Percentiles rank a stretch among this genome's conserved stretches.
Conservation (phyloP, 2,797 vertebrate species). For the Ctenopoma multispine region DNA sequence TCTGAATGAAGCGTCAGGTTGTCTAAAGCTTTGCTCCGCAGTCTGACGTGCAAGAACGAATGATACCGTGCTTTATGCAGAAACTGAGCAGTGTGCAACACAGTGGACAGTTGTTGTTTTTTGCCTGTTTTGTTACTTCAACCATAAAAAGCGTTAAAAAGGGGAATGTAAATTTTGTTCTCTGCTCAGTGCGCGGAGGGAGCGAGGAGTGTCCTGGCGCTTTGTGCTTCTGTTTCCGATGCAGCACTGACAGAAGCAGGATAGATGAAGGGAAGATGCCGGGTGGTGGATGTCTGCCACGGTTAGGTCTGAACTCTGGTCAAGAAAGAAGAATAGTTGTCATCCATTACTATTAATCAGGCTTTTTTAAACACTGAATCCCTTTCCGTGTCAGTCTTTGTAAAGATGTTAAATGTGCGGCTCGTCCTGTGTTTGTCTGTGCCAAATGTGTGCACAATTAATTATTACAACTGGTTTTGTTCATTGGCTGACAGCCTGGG, state of each 20-base stretch:
- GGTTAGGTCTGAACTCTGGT: conserved; percentile 27
- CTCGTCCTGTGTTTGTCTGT: conserved; percentile 5
- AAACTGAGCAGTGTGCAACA: conserved; percentile 18
- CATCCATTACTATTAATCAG: conserved; percentile 11
- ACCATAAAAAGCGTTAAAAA: conserved; percentile 35
- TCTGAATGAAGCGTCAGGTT: neutral
- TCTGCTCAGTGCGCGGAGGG: conserved; percentile 38
- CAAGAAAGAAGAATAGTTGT: conserved; percentile 1
- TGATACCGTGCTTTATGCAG: neutral
- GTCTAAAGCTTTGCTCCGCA: neutral
- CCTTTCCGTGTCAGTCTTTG: conserved; percentile 2
- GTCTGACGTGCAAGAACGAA: conserved; percentile 2
- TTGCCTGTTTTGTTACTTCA: conserved; percentile 14
- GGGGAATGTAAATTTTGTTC: conserved; percentile 58
- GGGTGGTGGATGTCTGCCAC: conserved; percentile 30
- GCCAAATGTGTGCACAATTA: conserved; percentile 35
- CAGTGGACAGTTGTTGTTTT: neutral
- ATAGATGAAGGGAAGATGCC: conserved; percentile 22
- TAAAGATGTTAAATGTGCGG: conserved; percentile 16
- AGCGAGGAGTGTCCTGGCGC: conserved; percentile 30
- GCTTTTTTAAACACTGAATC: conserved; percentile 14
- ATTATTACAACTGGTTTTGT: conserved; percentile 65
- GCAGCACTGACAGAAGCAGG: conserved; percentile 35
- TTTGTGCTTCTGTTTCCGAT: conserved; percentile 41
- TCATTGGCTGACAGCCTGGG: conserved; percentile 49